A percentile compares a stretch with the other conserved stretches of the same genome.
Conservation (phyloP, 2,113 vertebrate genomes). For the Microcebus jonahi region DNA sequence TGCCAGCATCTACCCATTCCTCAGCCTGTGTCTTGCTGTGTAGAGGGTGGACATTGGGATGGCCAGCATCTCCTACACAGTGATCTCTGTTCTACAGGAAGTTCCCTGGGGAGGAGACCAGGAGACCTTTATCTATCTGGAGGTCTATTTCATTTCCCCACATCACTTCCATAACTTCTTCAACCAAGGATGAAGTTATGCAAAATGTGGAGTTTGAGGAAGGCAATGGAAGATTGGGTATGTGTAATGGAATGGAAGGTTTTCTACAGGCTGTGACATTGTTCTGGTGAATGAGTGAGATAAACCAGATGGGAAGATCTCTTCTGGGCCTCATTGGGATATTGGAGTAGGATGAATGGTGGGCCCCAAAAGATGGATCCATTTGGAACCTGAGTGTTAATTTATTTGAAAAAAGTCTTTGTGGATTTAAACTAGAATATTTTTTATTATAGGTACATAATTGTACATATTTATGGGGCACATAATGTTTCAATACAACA, state of each 20-base stretch:
- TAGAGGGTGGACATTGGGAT: background rate
- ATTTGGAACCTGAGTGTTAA: background rate
- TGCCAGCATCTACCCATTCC: background rate
- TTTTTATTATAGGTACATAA: background rate
- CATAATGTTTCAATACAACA: background rate
- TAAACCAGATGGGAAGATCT: background rate
- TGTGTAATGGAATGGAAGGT: background rate
- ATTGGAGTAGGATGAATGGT: background rate
- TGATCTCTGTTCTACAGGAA: background rate
- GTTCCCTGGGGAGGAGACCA: background rate
- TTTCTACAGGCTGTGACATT: background rate
- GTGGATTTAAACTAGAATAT: background rate
- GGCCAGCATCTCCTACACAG: background rate
- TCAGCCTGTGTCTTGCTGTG: background rate
- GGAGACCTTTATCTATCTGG: background rate
- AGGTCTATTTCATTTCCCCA: background rate
- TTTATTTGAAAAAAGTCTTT: background rate
- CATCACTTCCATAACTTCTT: background rate
- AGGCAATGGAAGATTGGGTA: background rate
- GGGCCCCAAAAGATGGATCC: background rate
- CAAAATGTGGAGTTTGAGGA: background rate
- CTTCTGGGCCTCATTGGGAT: background rate
- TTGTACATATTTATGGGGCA: background rate
- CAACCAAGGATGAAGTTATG: background rate
- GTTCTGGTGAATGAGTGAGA: background rate